phyloP scores from a whole-genome alignment of 1,140 invertebrate genomes.

The Cotesia glomerata region DNA sequence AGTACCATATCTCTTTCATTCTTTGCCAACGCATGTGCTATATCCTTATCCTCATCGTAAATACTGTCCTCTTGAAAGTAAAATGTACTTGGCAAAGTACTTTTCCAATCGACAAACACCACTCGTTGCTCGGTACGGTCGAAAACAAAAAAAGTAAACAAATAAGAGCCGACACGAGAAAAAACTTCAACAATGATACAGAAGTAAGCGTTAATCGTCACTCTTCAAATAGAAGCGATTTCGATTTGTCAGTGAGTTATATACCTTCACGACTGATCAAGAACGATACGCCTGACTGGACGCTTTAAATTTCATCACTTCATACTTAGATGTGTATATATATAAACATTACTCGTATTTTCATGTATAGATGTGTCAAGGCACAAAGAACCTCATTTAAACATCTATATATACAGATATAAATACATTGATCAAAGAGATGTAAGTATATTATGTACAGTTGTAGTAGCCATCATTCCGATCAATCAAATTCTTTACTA shows the following conservation, averaged over 20 bases:
- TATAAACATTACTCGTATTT: background rate
- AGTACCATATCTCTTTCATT: background rate
- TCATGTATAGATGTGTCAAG: conserved; percentile 1
- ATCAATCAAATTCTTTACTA: background rate
- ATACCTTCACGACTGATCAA: background rate
- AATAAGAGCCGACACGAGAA: background rate
- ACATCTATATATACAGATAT: background rate
- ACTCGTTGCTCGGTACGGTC: background rate
- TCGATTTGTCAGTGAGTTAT: background rate
- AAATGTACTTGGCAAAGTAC: conserved; percentile 8
- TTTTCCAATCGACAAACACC: conserved; percentile 14
- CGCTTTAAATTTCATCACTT: background rate
- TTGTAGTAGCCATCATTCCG: background rate
- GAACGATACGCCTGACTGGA: background rate
- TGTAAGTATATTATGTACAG: background rate
- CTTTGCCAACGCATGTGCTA: background rate
- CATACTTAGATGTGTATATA: background rate
- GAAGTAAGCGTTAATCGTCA: conserved; percentile 13
- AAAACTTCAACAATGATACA: background rate
- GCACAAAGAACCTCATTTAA: conserved; percentile 29
- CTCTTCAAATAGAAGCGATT: background rate
- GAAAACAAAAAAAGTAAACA: conserved; percentile 10
- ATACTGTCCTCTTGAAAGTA: conserved; percentile 14
- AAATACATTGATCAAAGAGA: background rate
- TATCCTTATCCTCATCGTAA: background rate